These are phyloP conservation scores for Pseudoatta argentina DNA, from an alignment of 1,140 invertebrate genomes.

Conservation along the genomic window DNA sequence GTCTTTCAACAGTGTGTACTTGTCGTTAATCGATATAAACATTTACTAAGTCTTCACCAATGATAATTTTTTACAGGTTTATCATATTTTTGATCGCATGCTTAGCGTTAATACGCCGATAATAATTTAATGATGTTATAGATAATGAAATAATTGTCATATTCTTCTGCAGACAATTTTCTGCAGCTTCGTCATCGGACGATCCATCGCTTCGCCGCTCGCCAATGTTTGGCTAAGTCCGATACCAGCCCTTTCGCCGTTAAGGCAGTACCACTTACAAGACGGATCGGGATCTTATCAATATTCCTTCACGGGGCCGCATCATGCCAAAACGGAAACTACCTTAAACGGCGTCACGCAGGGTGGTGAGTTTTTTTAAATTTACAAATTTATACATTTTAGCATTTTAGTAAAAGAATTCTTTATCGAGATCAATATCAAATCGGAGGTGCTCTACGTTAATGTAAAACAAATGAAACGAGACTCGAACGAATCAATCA, in stretches of 20 bases:
- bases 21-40: background rate
- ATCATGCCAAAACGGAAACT: conserved; percentile 89
- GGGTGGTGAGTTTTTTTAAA: conserved; percentile 82
- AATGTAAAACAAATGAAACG: background rate
- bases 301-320: conserved; percentile 89
- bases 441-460: background rate
- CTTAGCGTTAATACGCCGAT: background rate
- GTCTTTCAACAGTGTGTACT: background rate
- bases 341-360: conserved; percentile 89
- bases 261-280: conserved; percentile 88
- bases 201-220: conserved; percentile 63
- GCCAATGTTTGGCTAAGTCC: conserved; percentile 77
- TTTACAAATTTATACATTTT: background rate
- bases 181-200: conserved; percentile 67
- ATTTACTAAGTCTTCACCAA: background rate
- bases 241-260: conserved; percentile 76
- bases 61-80: background rate
- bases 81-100: background rate
- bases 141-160: background rate
- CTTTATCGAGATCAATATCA: background rate
- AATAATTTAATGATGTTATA: background rate
- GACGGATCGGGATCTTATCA: conserved; percentile 89
- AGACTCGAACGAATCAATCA: too few relatives aligned
- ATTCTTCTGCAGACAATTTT: conserved; percentile 68
- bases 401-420: background rate